These are phyloP conservation scores for Ophion slaviceki DNA, from an alignment of 2,888 invertebrate genomes.

Conservation along the genomic window DNA sequence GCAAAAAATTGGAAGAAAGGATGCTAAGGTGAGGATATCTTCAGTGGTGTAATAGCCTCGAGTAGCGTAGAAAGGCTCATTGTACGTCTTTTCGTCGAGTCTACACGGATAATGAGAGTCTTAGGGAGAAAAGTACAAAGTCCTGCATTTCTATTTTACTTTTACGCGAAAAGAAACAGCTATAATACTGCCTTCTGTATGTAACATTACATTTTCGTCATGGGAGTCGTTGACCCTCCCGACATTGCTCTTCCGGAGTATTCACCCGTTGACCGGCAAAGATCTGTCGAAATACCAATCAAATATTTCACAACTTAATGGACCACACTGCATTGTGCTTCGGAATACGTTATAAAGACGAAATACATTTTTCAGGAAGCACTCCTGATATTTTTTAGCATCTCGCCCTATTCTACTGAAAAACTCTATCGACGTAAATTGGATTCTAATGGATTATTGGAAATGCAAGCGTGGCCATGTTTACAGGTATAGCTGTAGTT, in stretches of 20 bases:
- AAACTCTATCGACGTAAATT: too few species aligned
- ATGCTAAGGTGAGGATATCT: slow-evolving; percentile 34
- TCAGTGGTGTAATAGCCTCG: slow-evolving; percentile 28
- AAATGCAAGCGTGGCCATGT: too few species aligned
- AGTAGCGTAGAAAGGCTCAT: slow-evolving; percentile 40
- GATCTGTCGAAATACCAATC: too few species aligned
- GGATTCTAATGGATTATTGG: too few species aligned
- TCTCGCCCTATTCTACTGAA: too few species aligned
- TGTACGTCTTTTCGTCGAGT: slow-evolving; percentile 50
- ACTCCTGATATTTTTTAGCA: too few species aligned
- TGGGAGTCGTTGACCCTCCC: not conserved
- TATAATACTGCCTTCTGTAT: slow-evolving; percentile 5
- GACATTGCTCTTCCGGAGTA: not conserved
- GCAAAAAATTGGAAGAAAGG: slow-evolving; percentile 47
- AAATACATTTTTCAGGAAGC: too few species aligned
- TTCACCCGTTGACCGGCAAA: too few species aligned
- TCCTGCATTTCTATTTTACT: slow-evolving; percentile 18
- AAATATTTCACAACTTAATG: too few species aligned
- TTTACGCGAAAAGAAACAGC: slow-evolving; percentile 41
- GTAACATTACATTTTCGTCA: not conserved
- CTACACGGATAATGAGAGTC: slow-evolving; percentile 34
- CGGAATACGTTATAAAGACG: too few species aligned
- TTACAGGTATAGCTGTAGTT: too few species aligned
- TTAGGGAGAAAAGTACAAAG: slow-evolving; percentile 31
- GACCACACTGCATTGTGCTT: too few species aligned